These are phyloP conservation scores for Drosophila neonasuta DNA, from an alignment of 2,888 invertebrate species.

Conservation along the genomic window DNA sequence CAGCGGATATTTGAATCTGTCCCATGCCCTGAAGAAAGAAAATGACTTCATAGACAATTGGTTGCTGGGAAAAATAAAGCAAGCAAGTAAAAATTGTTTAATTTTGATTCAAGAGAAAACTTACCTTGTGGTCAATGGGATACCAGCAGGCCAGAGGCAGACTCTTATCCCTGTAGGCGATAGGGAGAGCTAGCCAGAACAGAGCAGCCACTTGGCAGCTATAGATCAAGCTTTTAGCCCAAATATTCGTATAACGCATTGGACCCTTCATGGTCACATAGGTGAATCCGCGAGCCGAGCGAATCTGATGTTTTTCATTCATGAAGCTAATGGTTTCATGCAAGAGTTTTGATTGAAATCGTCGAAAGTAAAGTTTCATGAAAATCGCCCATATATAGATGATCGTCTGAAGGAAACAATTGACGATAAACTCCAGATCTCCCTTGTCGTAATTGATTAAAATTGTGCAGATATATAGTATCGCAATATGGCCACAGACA, in stretches of 20 bases:
- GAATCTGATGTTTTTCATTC: slow-evolving; percentile 54
- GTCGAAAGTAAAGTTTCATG: slow-evolving; percentile 67
- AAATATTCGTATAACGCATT: slow-evolving; percentile 48
- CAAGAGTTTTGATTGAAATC: slow-evolving; percentile 38
- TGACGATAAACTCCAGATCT: slow-evolving; percentile 62
- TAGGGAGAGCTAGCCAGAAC: slow-evolving; percentile 53
- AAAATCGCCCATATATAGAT: slow-evolving; percentile 64
- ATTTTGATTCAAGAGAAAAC: background rate
- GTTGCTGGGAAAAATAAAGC: slow-evolving; percentile 46
- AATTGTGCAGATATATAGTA: slow-evolving; percentile 64
- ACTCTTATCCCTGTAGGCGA: slow-evolving; percentile 61
- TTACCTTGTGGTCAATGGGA: slow-evolving; percentile 74
- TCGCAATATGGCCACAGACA: slow-evolving; percentile 54
- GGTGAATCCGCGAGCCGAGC: slow-evolving; percentile 68
- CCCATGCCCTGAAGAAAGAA: slow-evolving; percentile 75
- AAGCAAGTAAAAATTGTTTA: background rate
- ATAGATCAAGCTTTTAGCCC: slow-evolving; percentile 55
- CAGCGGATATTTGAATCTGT: slow-evolving; percentile 74
- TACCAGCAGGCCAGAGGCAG: slow-evolving; percentile 76
- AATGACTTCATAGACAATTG: slow-evolving; percentile 60
- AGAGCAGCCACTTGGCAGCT: slow-evolving; percentile 33
- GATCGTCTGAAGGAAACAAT: slow-evolving; percentile 63
- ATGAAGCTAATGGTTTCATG: slow-evolving; percentile 51
- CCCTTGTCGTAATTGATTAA: slow-evolving; percentile 51
- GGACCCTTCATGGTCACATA: slow-evolving; percentile 66